Percentiles rank a stretch among this genome's conserved stretches.
Conservation (phyloP, 2,797 vertebrate genomes). For the Labeo calbasu region DNA sequence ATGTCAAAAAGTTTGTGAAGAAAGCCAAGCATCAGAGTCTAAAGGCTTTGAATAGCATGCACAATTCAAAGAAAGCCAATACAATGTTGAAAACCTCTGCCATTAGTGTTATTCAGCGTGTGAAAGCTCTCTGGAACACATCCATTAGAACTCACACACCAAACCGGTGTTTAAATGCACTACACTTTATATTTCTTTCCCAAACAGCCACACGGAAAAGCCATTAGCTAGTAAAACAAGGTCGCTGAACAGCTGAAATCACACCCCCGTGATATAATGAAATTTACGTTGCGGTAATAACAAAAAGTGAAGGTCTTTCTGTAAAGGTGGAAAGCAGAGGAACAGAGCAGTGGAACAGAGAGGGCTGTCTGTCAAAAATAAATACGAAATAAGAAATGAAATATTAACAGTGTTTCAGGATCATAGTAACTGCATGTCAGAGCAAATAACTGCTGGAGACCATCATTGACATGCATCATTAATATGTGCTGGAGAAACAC, state of each 20-base stretch:
- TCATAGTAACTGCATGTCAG: constrained; percentile 14
- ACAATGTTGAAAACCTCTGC: background rate
- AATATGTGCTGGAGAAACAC: constrained; percentile 23
- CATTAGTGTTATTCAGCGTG: constrained; percentile 29
- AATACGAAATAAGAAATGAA: constrained; percentile 7
- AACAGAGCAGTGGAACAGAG: background rate
- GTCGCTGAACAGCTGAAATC: constrained; percentile 1
- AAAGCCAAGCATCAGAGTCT: background rate
- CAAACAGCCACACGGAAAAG: constrained; percentile 22
- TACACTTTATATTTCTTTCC: constrained; percentile 22
- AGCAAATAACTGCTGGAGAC: background rate
- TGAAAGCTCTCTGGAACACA: constrained; percentile 2
- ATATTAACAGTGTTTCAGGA: constrained; percentile 20
- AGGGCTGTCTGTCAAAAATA: background rate
- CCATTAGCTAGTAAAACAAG: constrained; percentile 31
- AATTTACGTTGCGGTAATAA: background rate
- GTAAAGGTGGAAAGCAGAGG: background rate
- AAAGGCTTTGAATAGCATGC: background rate
- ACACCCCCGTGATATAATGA: background rate
- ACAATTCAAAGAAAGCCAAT: background rate
- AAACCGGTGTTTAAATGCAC: background rate
- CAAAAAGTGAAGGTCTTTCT: background rate
- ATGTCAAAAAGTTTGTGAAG: background rate
- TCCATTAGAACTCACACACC: constrained; percentile 5
- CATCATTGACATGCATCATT: constrained; percentile 12